Base-by-base conservation (phyloP, 2,797 vertebrate species). In the Remorina albescens region DNA sequence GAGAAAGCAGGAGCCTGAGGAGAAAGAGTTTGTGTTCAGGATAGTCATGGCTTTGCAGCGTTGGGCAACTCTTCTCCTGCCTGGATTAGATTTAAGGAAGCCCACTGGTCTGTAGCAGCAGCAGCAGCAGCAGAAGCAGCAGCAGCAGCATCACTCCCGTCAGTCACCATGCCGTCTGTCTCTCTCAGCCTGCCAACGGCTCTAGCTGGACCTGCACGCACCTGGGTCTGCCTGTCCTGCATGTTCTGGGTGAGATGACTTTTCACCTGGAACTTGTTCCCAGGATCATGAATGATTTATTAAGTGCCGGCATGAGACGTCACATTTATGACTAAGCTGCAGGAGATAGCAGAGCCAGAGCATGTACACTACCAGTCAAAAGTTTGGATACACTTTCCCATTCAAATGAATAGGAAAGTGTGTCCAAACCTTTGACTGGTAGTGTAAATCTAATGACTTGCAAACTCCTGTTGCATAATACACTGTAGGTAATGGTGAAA, bases 201-300 rank as follows among this genome's bases (percentile, higher is more conserved):
- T 69, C 91, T 95, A 88, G 87, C 94, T 42, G 93, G 93, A 80
- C 93, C 91, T 61, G 91, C 94, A 19, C 95, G 94, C 85, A 97
- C 96, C 93, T 97, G 97, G 95, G 93, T 98, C 86, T 98, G 97
- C 86, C 93, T 97, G 83, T 98, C 96, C 93, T 98, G 97, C 92
- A 96, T 98, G 96, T 96, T 98, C 85, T 97, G 96, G 97, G 97
- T 98, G 96, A 92, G 96, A 88, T n/a, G 26, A 47, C 19, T 15
- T 71, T 75, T 46, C 32, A 15, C 26, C 8, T 41, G 47, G 8
- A 60, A 11, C 6, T 55, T 47, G 34, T 34, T 49, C 5, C 50
- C 16, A 10, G 36, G 25, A 30, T 46, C 44, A 28, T 8, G 47
- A 26, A 18, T 46, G 2, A 62, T 69, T 34, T 59, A 16, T 67